phyloP scores from a whole-genome alignment of 2,888 invertebrate genomes.

The Crioceris asparagi region DNA sequence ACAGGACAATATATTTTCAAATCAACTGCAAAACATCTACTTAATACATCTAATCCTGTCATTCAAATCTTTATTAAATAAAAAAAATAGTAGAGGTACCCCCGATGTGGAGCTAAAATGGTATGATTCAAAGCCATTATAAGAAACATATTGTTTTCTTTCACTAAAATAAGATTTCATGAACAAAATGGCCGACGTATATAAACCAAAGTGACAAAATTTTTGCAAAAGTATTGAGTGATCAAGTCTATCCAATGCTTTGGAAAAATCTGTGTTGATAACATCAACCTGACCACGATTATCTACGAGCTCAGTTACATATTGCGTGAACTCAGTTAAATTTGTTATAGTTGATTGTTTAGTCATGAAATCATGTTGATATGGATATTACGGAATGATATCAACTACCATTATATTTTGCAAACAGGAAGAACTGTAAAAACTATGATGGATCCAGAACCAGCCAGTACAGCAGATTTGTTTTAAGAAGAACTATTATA shows the following conservation, averaged over 20 bases:
- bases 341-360: neutral
- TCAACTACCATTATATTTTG: too few relatives aligned
- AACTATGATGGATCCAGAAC: too few relatives aligned
- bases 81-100: neutral
- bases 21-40: too few relatives aligned
- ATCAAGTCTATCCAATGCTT: neutral
- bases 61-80: too few relatives aligned
- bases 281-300: neutral
- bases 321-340: neutral
- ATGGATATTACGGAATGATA: too few relatives aligned
- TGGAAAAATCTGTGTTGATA: neutral
- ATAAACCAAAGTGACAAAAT: neutral
- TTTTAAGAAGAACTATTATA: too few relatives aligned
- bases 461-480: too few relatives aligned
- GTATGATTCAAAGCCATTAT: neutral
- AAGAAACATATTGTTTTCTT: neutral
- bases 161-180: neutral
- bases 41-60: too few relatives aligned
- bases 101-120: neutral
- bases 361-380: neutral
- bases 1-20: too few relatives aligned
- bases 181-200: neutral
- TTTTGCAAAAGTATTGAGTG: neutral
- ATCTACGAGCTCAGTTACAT: neutral
- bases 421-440: too few relatives aligned